These are phyloP conservation scores for Phoenicopterus ruber DNA, from an alignment of 2,113 vertebrate species.

Conservation along the genomic window DNA sequence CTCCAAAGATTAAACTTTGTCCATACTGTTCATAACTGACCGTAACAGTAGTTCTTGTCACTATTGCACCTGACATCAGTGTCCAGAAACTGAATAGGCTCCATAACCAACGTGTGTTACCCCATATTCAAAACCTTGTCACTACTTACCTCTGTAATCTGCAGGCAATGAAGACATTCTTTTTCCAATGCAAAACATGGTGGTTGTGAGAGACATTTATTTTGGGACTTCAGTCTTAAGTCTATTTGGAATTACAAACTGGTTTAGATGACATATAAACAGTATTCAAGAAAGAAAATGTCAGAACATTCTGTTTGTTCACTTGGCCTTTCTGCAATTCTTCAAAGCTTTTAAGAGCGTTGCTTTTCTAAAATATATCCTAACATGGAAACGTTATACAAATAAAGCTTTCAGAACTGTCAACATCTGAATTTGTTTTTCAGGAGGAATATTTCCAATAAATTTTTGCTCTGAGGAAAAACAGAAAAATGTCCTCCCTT, in stretches of 20 bases:
- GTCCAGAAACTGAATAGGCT: background rate
- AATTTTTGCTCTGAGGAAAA: background rate
- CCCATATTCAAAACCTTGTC: background rate
- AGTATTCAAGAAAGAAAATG: conserved; percentile 17
- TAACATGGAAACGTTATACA: background rate
- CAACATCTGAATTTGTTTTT: conserved; percentile 43
- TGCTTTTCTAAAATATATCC: conserved; percentile 4
- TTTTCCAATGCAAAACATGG: background rate
- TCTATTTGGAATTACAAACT: background rate
- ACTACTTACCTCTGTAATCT: background rate
- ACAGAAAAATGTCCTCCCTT: background rate
- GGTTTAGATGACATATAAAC: background rate
- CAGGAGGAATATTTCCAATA: conserved; percentile 1
- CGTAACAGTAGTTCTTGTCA: background rate
- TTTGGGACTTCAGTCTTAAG: background rate
- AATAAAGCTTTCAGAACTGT: conserved; percentile 45
- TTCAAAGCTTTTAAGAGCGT: conserved; percentile 13
- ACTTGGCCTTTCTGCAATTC: conserved; percentile 7
- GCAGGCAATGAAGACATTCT: background rate
- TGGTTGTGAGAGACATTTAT: background rate
- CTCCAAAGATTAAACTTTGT: background rate
- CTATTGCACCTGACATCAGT: background rate
- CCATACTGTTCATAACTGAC: background rate
- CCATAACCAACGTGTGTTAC: background rate
- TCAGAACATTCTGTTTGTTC: conserved; percentile 39